Evolutionary conservation across 2,888 invertebrate genomes (phyloP).

Genomic region (Ectemnius continuus): DNA sequence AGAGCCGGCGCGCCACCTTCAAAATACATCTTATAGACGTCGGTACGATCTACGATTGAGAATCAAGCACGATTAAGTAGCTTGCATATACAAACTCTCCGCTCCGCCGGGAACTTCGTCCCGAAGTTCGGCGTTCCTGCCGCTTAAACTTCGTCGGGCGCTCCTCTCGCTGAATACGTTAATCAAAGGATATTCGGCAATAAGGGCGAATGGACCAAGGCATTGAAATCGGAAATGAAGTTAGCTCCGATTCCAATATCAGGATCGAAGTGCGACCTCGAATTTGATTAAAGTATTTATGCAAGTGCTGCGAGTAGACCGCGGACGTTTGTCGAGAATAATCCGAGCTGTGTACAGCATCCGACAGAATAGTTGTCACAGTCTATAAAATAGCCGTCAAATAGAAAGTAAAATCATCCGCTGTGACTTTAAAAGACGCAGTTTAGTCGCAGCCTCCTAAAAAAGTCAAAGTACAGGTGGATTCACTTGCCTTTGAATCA

Average conservation of each 20-base stretch:
- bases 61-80: constrained; percentile 61
- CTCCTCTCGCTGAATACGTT: constrained; percentile 37
- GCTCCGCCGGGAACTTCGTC: constrained; percentile 45
- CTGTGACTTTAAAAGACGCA: too few species aligned
- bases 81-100: constrained; percentile 47
- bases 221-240: constrained; percentile 10
- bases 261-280: neutral
- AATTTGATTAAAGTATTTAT: neutral
- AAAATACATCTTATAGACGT: too few species aligned
- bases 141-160: constrained; percentile 26
- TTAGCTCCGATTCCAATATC: constrained; percentile 19
- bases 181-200: constrained; percentile 51
- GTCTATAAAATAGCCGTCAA: too few species aligned
- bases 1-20: too few species aligned
- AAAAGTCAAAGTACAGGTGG: too few species aligned
- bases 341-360: too few species aligned
- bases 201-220: constrained; percentile 16
- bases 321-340: too few species aligned
- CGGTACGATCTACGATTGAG: constrained; percentile 46
- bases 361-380: too few species aligned
- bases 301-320: too few species aligned
- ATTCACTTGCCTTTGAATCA: too few species aligned
- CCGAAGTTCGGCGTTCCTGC: constrained; percentile 38
- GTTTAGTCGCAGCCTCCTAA: too few species aligned
- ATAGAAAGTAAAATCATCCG: too few species aligned